Evolutionary conservation across 2,888 invertebrate species (phyloP).

Genomic region (Achlya flavicornis): DNA sequence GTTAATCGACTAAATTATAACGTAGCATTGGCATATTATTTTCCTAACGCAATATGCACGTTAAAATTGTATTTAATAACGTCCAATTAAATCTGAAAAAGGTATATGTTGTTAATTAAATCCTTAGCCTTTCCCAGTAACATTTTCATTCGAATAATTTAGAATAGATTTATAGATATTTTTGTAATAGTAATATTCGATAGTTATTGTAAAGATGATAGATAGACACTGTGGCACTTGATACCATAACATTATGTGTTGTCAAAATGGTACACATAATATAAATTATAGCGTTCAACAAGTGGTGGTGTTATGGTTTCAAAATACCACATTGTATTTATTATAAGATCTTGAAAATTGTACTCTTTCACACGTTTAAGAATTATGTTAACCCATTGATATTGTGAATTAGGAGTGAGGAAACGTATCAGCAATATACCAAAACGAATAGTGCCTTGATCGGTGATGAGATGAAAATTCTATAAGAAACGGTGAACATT

Average conservation of each 20-base stretch:
- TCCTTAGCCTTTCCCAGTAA: conserved; percentile 81
- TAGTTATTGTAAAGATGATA: conserved; percentile 67
- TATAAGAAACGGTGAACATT: conserved; percentile 65
- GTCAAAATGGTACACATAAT: conserved; percentile 16
- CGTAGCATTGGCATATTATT: conserved; percentile 54
- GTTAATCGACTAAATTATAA: conserved; percentile 57
- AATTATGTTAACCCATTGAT: conserved; percentile 71
- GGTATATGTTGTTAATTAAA: conserved; percentile 80
- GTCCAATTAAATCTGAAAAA: conserved; percentile 61
- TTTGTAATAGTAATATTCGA: conserved; percentile 80
- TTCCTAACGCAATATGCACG: conserved; percentile 59
- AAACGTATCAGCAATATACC: conserved; percentile 83
- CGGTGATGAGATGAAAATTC: conserved; percentile 66
- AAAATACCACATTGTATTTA: conserved; percentile 43
- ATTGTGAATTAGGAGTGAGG: conserved; percentile 81
- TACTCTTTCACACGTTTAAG: conserved; percentile 70
- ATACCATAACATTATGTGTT: conserved; percentile 35
- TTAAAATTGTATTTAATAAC: conserved; percentile 42
- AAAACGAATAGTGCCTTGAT: conserved; percentile 82
- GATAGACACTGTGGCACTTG: conserved; percentile 51
- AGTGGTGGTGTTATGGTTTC: conserved; percentile 37
- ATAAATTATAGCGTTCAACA: conserved; percentile 17
- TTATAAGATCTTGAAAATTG: conserved; percentile 66
- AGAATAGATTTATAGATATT: conserved; percentile 81
- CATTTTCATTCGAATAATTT: conserved; percentile 73